Evolutionary conservation across 2,113 vertebrate species (phyloP).

Genomic region (Ammodytes dubius): DNA sequence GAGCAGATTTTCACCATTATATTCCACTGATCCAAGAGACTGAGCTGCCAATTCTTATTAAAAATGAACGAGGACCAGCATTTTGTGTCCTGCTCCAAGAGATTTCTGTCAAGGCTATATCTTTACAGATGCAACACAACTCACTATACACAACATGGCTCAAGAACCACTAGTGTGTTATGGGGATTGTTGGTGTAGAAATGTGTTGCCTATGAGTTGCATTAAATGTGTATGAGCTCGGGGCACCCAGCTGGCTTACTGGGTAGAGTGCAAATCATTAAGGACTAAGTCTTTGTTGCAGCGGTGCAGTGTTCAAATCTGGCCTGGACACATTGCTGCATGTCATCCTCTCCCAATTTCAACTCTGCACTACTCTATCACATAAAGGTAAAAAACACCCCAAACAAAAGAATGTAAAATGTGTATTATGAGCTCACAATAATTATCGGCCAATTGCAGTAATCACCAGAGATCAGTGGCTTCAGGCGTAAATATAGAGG

Average conservation of each 20-base stretch:
- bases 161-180: background rate
- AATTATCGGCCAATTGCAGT: background rate
- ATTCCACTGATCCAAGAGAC: constrained; percentile 16
- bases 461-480: background rate
- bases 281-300: no score
- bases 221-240: background rate
- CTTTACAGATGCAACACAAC: constrained; percentile 6
- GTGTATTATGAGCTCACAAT: background rate
- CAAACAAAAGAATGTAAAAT: no score
- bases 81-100: background rate
- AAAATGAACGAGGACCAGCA: constrained; percentile 43
- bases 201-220: background rate
- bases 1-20: constrained; percentile 17
- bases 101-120: background rate
- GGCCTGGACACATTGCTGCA: no score
- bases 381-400: no score
- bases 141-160: background rate
- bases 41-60: constrained; percentile 31
- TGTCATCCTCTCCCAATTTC: no score
- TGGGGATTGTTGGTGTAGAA: background rate
- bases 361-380: no score
- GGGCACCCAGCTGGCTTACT: no score
- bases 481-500: background rate
- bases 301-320: no score
- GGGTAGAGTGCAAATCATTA: no score